Percentiles rank a stretch among this genome's conserved stretches.
These are phyloP conservation scores for Drosophila saltans DNA, from an alignment of 1,140 invertebrate species.

Conservation along the genomic window DNA sequence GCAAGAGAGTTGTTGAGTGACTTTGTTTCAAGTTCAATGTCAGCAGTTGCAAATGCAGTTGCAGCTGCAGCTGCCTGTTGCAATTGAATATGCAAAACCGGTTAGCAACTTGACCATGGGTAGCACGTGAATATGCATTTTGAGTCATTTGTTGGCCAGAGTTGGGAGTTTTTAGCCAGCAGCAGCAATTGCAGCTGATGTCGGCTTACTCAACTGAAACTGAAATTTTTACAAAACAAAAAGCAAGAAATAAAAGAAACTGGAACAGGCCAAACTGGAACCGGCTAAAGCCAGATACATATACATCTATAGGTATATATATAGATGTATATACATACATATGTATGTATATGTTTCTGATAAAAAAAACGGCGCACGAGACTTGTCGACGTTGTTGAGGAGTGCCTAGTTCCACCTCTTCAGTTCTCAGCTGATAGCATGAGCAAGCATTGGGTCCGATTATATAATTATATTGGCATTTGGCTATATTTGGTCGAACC, in stretches of 20 bases:
- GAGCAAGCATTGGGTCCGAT: neutral
- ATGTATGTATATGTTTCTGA: neutral
- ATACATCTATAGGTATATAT: neutral
- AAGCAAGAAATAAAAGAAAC: neutral
- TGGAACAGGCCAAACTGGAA: slow-evolving; percentile 28
- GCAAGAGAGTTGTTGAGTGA: slow-evolving; percentile 13
- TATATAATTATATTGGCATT: slow-evolving; percentile 6
- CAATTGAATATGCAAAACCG: slow-evolving; percentile 63
- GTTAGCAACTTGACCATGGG: slow-evolving; percentile 48
- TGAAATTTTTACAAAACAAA: neutral
- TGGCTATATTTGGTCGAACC: neutral
- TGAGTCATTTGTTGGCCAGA: slow-evolving; percentile 29
- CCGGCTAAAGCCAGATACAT: slow-evolving; percentile 28
- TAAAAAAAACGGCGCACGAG: slow-evolving; percentile 11
- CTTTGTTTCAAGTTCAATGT: slow-evolving; percentile 73
- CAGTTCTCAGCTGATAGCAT: slow-evolving; percentile 10
- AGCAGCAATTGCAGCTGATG: slow-evolving; percentile 43
- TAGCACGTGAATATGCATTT: slow-evolving; percentile 55
- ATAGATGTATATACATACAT: neutral
- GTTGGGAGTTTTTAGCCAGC: slow-evolving; percentile 5
- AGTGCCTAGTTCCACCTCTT: slow-evolving; percentile 9
- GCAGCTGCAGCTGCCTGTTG: slow-evolving; percentile 34
- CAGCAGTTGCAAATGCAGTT: slow-evolving; percentile 56
- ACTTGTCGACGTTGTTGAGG: slow-evolving; percentile 11
- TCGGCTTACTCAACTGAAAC: slow-evolving; percentile 7